Percentiles rank a stretch among this genome's conserved stretches.
These are phyloP conservation scores for Lymantria dispar DNA, from an alignment of 2,888 invertebrate genomes.

Conservation along the genomic window DNA sequence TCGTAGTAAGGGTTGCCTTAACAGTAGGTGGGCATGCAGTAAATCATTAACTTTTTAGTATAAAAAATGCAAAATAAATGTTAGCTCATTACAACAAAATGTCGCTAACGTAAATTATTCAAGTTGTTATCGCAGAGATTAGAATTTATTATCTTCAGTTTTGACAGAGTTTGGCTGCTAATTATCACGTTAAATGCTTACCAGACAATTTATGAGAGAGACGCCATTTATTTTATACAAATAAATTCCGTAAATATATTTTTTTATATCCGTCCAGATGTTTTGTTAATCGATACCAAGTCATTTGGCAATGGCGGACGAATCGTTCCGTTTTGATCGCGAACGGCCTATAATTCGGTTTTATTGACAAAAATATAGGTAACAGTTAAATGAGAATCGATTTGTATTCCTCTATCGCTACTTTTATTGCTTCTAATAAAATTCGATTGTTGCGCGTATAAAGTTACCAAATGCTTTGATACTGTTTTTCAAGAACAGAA, in stretches of 20 bases:
- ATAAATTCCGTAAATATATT: not conserved
- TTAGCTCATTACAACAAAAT: not conserved
- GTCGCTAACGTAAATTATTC: not conserved
- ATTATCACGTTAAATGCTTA: not conserved
- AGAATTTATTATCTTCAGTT: not conserved
- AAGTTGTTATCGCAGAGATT: not conserved
- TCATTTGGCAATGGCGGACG: constrained; percentile 1
- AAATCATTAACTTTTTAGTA: too few species aligned
- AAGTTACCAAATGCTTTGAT: too few species aligned
- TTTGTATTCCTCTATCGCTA: not conserved
- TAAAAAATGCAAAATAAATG: too few species aligned
- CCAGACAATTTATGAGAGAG: constrained; percentile 1
- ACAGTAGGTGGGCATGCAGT: too few species aligned
- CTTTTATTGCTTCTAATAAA: not conserved
- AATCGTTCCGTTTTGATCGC: not conserved
- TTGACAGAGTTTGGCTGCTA: constrained; percentile 2
- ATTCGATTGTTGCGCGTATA: not conserved
- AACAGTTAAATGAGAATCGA: not conserved
- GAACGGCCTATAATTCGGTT: not conserved
- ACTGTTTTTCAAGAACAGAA: too few species aligned
- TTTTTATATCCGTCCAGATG: not conserved
- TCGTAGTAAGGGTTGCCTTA: too few species aligned
- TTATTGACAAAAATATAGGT: not conserved
- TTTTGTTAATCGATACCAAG: constrained; percentile 3
- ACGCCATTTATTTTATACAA: constrained; percentile 2